A percentile compares a stretch with the other conserved stretches of the same genome.
Conservation (phyloP, 2,888 invertebrate genomes). For the Catocala sponsa region DNA sequence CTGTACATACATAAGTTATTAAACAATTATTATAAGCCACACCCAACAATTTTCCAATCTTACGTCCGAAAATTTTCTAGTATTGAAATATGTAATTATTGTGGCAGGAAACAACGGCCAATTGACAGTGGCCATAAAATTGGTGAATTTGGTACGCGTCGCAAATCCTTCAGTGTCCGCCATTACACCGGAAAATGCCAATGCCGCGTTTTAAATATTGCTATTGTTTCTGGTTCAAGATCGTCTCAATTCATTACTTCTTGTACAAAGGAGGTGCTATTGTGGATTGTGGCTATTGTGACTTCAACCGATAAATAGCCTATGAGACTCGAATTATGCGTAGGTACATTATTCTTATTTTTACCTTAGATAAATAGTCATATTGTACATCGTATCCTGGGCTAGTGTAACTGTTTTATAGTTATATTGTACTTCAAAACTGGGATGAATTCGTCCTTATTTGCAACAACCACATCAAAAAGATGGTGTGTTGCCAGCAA, state of each 20-base stretch:
- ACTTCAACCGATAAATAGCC: conserved; percentile 15
- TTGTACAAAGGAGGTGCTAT: conserved; percentile 23
- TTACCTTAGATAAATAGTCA: neutral
- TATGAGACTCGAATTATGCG: conserved; percentile 19
- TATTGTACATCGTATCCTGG: neutral
- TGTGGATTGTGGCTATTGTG: conserved; percentile 36
- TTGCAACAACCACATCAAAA: too few relatives aligned
- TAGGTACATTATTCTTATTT: neutral
- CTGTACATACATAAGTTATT: too few relatives aligned
- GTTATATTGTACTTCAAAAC: too few relatives aligned
- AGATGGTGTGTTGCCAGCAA: too few relatives aligned
- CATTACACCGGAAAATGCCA: conserved; percentile 39
- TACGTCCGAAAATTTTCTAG: too few relatives aligned
- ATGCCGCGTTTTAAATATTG: conserved; percentile 37
- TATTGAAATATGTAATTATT: too few relatives aligned
- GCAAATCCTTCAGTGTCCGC: conserved; percentile 27
- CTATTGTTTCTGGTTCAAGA: conserved; percentile 53
- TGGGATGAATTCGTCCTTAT: too few relatives aligned
- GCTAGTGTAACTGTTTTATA: too few relatives aligned
- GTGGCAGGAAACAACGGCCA: too few relatives aligned
- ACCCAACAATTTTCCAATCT: too few relatives aligned
- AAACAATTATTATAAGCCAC: too few relatives aligned
- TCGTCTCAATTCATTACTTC: conserved; percentile 47
- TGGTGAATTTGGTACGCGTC: conserved; percentile 26
- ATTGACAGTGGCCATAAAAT: conserved; percentile 23